Evolutionary conservation across 2,113 vertebrate species (phyloP).

Genomic region (Passer domesticus): DNA sequence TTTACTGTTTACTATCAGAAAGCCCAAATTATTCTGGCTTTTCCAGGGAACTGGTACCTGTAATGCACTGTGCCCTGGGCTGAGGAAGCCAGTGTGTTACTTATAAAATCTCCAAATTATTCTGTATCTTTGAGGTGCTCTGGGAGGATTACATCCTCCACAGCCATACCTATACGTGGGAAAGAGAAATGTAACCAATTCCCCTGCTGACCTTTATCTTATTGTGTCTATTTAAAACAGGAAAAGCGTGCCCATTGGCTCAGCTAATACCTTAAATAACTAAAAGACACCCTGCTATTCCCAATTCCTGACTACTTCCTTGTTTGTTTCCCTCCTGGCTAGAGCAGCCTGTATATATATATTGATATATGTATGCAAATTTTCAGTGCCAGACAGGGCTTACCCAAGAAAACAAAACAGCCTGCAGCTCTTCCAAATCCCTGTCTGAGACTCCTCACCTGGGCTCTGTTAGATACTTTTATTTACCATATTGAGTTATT

Average conservation of each 20-base stretch:
- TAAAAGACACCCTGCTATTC: conserved; percentile 37
- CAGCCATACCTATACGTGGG: conserved; percentile 19
- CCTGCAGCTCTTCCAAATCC: not conserved
- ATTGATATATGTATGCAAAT: not conserved
- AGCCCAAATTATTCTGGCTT: not conserved
- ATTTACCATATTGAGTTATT: not conserved
- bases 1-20: not conserved
- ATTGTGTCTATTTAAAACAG: conserved; percentile 58
- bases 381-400: not conserved
- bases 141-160: not conserved
- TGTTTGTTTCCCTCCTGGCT: conserved; percentile 16
- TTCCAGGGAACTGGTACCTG: not conserved
- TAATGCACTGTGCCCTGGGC: not conserved
- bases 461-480: not conserved
- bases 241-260: conserved; percentile 34
- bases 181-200: conserved; percentile 56
- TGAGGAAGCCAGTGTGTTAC: not conserved
- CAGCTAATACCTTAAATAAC: conserved; percentile 43
- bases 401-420: not conserved
- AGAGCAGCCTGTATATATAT: not conserved
- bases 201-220: conserved; percentile 57
- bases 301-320: conserved; percentile 52
- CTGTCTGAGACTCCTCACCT: not conserved
- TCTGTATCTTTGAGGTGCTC: not conserved
- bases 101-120: not conserved